A percentile compares a stretch with the other conserved stretches of the same genome.
These are phyloP conservation scores for Manis javanica DNA, from an alignment of 2,797 vertebrate genomes.

Conservation along the genomic window DNA sequence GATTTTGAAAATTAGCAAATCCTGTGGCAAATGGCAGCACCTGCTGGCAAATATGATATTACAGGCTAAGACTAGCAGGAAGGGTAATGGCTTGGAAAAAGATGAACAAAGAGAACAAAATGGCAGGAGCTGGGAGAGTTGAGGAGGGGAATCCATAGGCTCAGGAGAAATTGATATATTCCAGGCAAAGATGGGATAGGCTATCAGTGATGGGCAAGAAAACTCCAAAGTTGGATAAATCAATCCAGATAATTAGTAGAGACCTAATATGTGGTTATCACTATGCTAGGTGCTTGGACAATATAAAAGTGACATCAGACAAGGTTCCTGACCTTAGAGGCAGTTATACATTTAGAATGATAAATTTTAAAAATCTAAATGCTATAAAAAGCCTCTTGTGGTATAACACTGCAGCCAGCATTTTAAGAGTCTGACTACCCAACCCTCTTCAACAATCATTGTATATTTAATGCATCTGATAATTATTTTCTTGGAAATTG, in stretches of 20 bases:
- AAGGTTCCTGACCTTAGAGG: neutral
- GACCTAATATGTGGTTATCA: neutral
- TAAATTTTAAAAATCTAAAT: neutral
- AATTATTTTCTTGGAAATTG: slow-evolving; percentile 42
- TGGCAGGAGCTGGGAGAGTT: neutral
- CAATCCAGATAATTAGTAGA: slow-evolving; percentile 24
- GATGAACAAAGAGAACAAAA: slow-evolving; percentile 26
- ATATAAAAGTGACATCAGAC: neutral
- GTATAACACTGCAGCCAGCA: neutral
- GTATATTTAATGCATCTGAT: slow-evolving; percentile 8
- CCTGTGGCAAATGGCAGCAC: slow-evolving; percentile 80
- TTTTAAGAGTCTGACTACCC: neutral
- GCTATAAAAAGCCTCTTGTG: slow-evolving; percentile 32
- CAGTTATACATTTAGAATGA: neutral
- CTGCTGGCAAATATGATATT: slow-evolving; percentile 81
- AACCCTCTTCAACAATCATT: neutral
- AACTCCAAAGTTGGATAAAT: neutral
- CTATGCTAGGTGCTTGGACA: neutral
- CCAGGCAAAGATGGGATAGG: neutral
- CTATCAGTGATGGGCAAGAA: neutral
- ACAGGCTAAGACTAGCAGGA: slow-evolving; percentile 63
- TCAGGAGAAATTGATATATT: slow-evolving; percentile 8
- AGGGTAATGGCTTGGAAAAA: slow-evolving; percentile 42
- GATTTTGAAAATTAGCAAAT: slow-evolving; percentile 73
- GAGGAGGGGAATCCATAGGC: neutral